These are phyloP conservation scores for Ivindomyrus marchei DNA, from an alignment of 2,113 vertebrate species.

Conservation along the genomic window DNA sequence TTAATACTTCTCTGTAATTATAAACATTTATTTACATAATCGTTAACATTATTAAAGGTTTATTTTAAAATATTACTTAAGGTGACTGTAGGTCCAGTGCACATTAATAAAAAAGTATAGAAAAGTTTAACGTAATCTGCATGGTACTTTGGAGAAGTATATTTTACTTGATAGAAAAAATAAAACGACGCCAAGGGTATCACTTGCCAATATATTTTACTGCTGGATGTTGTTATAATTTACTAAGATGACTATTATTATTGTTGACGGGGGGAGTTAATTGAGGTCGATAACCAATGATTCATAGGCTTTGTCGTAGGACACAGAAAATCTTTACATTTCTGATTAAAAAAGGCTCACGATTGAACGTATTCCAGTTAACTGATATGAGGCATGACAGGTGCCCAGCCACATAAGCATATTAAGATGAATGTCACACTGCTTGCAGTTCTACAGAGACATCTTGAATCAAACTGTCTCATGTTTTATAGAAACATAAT, in stretches of 20 bases:
- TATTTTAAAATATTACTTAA: neutral
- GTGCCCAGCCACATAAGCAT: neutral
- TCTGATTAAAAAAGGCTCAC: neutral
- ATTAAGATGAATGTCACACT: neutral
- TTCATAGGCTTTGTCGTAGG: neutral
- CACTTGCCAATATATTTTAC: neutral
- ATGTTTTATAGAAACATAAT: conserved; percentile 2
- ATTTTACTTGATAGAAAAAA: neutral
- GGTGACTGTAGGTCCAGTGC: neutral
- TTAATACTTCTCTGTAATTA: neutral
- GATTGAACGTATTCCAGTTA: neutral
- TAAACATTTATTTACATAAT: neutral
- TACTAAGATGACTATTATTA: neutral
- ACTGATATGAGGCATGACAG: neutral
- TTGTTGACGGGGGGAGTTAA: neutral
- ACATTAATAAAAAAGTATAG: neutral
- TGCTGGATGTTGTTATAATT: neutral
- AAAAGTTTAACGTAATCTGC: neutral
- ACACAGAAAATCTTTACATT: neutral
- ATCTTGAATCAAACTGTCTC: neutral
- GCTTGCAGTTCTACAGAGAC: neutral
- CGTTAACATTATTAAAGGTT: neutral
- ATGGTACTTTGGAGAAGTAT: neutral
- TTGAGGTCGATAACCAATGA: neutral
- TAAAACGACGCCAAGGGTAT: neutral